Evolutionary conservation across 1,140 invertebrate species (phyloP), one percentile per base, ranked within the genome.

Genomic region (Drosophila leontia): DNA sequence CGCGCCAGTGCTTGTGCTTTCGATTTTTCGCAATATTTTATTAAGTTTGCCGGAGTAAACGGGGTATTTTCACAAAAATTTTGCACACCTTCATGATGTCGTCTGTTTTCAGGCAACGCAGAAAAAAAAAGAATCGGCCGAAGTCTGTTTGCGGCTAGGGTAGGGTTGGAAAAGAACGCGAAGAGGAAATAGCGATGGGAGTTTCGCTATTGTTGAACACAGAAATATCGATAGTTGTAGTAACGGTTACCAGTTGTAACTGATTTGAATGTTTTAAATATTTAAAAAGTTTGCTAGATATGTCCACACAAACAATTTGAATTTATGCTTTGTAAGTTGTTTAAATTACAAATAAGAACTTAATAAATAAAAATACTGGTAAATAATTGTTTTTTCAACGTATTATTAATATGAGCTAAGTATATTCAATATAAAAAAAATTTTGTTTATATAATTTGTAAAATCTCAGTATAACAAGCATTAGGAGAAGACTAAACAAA

Each of bases 81-180:
- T 64, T 61, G 88, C 91, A 84, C 87, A 92, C 91, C 91, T 92
- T 92, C 91, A 92, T 92, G 78, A 78, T 90, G 80, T 81, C 67
- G 83, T 91, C 91, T 92, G 77, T 71, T 78, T 88, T 83, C 84
- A 80, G 71, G 78, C 87, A 92, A 90, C 91, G 90, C 91, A 85
- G 87, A 92, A 92, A 83, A 91, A 90, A 91, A 92, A 92, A 91
- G 82, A 88, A 80, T 59, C 78, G 82, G 61, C 67, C 65, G 45
- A 51, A 71, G 88, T 91, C 91, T 92, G 75, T 67, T 78, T 80
- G 78, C 84, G 75, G 76, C 67, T 60, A 90, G 91, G 84, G 83
- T 82, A 85, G 85, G 88, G 90, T 79, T 87, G 83, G 86, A 92
- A 91, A 88, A 79, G 70, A 75, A 37, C 70, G 29, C 59, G 53